A percentile compares a stretch with the other conserved stretches of the same genome.
Evolutionary conservation across 2,113 vertebrate genomes (phyloP).

Genomic region (Lutjanus erythropterus): DNA sequence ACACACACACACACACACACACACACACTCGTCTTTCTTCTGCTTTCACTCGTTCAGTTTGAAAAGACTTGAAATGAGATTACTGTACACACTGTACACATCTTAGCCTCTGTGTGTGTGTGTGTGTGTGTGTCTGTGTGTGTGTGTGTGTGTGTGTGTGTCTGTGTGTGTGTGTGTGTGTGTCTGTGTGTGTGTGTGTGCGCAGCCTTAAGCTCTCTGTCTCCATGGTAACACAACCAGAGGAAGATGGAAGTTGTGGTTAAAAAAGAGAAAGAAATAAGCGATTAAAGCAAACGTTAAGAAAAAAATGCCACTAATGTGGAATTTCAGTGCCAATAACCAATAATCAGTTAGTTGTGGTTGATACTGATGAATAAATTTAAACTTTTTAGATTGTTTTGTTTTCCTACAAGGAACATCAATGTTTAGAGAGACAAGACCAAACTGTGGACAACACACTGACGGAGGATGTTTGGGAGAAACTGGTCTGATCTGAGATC

Average conservation of each 20-base stretch:
- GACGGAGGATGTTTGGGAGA: too few relatives aligned
- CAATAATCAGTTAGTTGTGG: too few relatives aligned
- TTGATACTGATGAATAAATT: too few relatives aligned
- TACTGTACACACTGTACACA: conserved; percentile 19
- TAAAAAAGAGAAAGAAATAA: not conserved
- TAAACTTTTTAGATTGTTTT: too few relatives aligned
- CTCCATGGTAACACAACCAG: conserved; percentile 45
- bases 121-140: not conserved
- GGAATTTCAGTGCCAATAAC: too few relatives aligned
- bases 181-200: not conserved
- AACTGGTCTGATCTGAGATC: too few relatives aligned
- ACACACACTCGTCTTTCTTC: not conserved
- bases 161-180: not conserved
- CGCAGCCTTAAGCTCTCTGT: conserved; percentile 31
- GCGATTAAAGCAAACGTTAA: not conserved
- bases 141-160: too few relatives aligned
- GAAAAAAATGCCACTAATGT: too few relatives aligned
- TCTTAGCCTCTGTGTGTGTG: not conserved
- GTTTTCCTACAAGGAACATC: too few relatives aligned
- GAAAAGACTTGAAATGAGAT: conserved; percentile 27
- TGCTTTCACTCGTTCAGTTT: not conserved
- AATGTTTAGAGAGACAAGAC: too few relatives aligned
- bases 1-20: not conserved
- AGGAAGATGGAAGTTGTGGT: not conserved
- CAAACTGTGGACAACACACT: too few relatives aligned